Percentiles rank a stretch among this genome's conserved stretches.
Evolutionary conservation across 2,113 vertebrate genomes (phyloP).

Genomic region (Archilochus colubris): DNA sequence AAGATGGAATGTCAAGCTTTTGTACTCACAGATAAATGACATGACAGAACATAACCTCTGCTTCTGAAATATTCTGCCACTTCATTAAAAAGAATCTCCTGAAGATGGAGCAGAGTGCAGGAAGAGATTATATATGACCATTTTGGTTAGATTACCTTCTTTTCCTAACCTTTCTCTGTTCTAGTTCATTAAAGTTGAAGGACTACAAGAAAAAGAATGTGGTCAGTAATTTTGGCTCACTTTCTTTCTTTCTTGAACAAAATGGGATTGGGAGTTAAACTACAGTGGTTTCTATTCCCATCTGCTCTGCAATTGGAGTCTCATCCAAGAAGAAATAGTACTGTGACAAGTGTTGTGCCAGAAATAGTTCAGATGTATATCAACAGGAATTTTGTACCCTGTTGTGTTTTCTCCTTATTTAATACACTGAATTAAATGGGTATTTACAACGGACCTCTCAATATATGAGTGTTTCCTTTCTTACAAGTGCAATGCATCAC

Average conservation of each 20-base stretch:
- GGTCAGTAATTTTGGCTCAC: background rate
- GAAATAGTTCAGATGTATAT: background rate
- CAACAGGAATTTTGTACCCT: background rate
- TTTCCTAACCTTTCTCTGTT: background rate
- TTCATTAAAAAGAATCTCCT: background rate
- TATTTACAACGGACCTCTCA: background rate
- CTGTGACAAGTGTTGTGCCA: accelerated
- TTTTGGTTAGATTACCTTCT: background rate
- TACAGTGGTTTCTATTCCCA: background rate
- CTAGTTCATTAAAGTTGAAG: background rate
- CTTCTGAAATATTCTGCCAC: background rate
- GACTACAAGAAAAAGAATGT: background rate
- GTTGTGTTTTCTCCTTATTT: background rate
- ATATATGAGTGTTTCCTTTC: background rate
- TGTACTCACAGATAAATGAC: background rate
- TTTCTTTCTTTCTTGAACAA: background rate
- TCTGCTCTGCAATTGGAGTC: background rate
- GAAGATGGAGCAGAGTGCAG: background rate
- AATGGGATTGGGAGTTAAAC: background rate
- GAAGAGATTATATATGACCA: background rate
- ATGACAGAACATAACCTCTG: background rate
- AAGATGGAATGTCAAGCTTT: background rate
- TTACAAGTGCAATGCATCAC: background rate
- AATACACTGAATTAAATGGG: background rate
- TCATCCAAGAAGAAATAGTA: background rate